Percentiles rank a stretch among this genome's conserved stretches.
Conservation (phyloP, 1,140 invertebrate genomes). For the Leptoteleia sp. region DNA sequence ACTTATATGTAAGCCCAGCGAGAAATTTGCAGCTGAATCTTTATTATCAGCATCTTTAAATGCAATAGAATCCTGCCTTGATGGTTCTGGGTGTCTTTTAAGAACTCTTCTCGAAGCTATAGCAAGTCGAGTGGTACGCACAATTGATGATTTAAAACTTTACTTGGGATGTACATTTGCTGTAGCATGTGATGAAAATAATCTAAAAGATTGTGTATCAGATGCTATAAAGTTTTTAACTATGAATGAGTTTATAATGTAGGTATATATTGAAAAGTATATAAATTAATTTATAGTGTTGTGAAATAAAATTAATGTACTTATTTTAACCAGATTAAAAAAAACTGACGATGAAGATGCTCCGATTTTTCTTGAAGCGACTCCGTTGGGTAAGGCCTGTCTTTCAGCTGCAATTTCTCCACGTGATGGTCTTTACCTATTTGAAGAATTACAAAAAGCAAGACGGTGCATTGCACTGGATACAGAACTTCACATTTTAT, state of each 20-base stretch:
- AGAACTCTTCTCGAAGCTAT: conserved; percentile 90
- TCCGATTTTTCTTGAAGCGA: conserved; percentile 82
- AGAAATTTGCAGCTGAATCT: conserved; percentile 85
- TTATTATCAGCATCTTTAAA: conserved; percentile 86
- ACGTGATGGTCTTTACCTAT: conserved; percentile 92
- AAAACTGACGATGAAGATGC: conserved; percentile 74
- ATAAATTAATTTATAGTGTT: no score
- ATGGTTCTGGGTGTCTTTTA: conserved; percentile 83
- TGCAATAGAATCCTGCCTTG: conserved; percentile 92
- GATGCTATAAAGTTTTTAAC: conserved; percentile 83
- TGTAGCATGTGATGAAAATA: conserved; percentile 66
- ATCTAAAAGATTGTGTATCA: conserved; percentile 77
- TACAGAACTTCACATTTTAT: conserved; percentile 96
- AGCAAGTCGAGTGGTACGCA: conserved; percentile 91
- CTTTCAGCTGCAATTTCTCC: conserved; percentile 95
- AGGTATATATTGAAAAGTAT: no score
- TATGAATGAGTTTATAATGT: conserved; percentile 82
- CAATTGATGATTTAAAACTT: conserved; percentile 86
- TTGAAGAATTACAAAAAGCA: conserved; percentile 95
- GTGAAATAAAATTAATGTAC: no score
- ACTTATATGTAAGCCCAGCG: conserved; percentile 90
- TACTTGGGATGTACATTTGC: conserved; percentile 91
- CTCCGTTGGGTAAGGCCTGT: conserved; percentile 94
- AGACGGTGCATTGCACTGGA: conserved; percentile 95
- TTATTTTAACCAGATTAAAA: conserved; percentile 69